Evolutionary conservation across 2,113 vertebrate species (phyloP).

Genomic region (Nothoprocta pentlandii): DNA sequence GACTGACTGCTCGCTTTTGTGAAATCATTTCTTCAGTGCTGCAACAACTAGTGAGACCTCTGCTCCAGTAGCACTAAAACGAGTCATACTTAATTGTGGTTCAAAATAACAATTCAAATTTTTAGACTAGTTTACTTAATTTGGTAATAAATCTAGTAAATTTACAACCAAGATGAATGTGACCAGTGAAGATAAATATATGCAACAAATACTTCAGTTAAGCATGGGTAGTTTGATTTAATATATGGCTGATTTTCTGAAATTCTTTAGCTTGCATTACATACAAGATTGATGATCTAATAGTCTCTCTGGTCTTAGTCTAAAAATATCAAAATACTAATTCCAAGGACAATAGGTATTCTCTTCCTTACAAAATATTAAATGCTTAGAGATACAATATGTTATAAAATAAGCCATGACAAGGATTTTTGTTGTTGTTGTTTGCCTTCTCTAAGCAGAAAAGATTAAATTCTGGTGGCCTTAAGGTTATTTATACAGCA

Average conservation of each 20-base stretch:
- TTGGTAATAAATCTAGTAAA: background rate
- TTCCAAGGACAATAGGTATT: background rate
- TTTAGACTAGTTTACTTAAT: background rate
- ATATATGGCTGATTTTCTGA: background rate
- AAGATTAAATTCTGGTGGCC: background rate
- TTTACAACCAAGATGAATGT: background rate
- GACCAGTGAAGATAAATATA: background rate
- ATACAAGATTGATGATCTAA: background rate
- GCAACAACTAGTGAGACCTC: background rate
- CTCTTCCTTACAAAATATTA: background rate
- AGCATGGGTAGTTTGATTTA: background rate
- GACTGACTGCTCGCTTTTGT: background rate
- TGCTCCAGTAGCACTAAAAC: background rate
- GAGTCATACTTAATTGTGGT: background rate
- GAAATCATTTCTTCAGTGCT: background rate
- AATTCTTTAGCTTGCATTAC: background rate
- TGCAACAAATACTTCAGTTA: background rate
- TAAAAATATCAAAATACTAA: background rate
- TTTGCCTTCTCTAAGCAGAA: background rate
- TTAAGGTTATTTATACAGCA: background rate
- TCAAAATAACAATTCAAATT: background rate
- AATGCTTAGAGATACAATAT: background rate
- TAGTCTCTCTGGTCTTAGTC: background rate
- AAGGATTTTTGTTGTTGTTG: background rate
- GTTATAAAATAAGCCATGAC: background rate